Conservation (phyloP, 2,797 vertebrate genomes). For the Clarias pachynema region DNA sequence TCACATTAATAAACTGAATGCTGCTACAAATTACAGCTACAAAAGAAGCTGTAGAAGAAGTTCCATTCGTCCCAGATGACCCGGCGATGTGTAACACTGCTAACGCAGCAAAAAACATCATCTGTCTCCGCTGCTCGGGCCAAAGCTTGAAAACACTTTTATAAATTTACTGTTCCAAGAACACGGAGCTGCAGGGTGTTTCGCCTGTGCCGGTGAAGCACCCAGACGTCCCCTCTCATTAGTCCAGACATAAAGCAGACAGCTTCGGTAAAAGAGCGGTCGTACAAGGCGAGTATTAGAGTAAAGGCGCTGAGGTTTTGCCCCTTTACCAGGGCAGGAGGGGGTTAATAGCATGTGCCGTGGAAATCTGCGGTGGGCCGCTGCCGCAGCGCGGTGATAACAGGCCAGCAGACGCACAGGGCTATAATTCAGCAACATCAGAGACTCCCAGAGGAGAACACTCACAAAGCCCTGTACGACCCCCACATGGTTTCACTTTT, state of each 20-base stretch:
- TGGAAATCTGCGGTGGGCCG: conserved; percentile 36
- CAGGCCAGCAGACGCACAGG: conserved; percentile 45
- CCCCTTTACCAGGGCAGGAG: conserved; percentile 12
- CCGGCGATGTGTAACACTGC: conserved; percentile 26
- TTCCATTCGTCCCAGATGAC: conserved; percentile 13
- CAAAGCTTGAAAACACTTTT: conserved; percentile 17
- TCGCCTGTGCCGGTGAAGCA: conserved; percentile 29
- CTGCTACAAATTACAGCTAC: neutral
- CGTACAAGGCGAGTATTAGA: conserved; percentile 11
- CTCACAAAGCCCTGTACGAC: conserved; percentile 33
- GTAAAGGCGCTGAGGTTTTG: conserved; percentile 20
- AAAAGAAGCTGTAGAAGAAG: too few species aligned
- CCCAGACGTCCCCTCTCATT: conserved; percentile 54
- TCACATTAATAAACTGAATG: neutral
- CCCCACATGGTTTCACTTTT: conserved; percentile 59
- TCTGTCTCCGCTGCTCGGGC: neutral
- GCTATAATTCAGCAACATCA: conserved; percentile 55
- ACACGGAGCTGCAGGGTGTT: conserved; percentile 22
- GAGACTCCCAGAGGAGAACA: conserved; percentile 40
- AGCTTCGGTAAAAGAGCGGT: conserved; percentile 21
- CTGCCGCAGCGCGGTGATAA: conserved; percentile 44
- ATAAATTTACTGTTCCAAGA: conserved; percentile 48
- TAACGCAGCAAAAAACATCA: conserved; percentile 26
- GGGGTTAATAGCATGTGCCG: conserved; percentile 44
- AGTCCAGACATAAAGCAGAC: conserved; percentile 41